A percentile compares a stretch with the other conserved stretches of the same genome.
Evolutionary conservation across 2,113 vertebrate species (phyloP).

Genomic region (Laticauda laticaudata): DNA sequence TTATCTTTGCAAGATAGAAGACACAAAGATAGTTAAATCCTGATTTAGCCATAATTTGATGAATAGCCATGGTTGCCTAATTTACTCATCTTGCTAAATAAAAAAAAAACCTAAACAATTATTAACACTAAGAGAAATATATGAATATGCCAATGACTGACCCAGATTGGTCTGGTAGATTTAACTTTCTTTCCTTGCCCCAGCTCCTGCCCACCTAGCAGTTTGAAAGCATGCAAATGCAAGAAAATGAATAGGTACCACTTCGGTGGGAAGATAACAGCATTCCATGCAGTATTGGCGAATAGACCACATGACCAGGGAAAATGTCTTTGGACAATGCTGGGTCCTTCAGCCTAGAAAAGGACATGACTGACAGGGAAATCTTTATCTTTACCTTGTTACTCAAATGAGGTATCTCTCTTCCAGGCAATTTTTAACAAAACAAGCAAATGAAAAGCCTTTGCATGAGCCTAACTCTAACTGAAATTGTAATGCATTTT

Average conservation of each 20-base stretch:
- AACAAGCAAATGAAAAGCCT: neutral
- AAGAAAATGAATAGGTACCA: neutral
- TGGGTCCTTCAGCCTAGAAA: neutral
- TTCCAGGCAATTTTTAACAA: neutral
- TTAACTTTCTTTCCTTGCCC: neutral
- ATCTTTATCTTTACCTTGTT: neutral
- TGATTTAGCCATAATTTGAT: neutral
- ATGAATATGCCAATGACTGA: neutral
- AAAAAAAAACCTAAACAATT: neutral
- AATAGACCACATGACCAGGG: neutral
- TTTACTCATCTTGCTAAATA: neutral
- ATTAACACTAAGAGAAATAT: neutral
- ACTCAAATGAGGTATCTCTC: neutral
- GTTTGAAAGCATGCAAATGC: neutral
- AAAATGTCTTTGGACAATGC: neutral
- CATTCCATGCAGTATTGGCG: neutral
- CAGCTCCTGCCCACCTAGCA: neutral
- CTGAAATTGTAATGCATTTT: neutral
- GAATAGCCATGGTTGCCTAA: neutral
- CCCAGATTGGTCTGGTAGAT: neutral
- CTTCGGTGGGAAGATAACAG: neutral
- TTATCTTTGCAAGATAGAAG: neutral
- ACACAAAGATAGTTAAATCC: neutral
- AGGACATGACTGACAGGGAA: neutral
- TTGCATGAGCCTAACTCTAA: neutral